Conservation (phyloP, 1,140 invertebrate genomes). For the Temnothorax longispinosus region DNA sequence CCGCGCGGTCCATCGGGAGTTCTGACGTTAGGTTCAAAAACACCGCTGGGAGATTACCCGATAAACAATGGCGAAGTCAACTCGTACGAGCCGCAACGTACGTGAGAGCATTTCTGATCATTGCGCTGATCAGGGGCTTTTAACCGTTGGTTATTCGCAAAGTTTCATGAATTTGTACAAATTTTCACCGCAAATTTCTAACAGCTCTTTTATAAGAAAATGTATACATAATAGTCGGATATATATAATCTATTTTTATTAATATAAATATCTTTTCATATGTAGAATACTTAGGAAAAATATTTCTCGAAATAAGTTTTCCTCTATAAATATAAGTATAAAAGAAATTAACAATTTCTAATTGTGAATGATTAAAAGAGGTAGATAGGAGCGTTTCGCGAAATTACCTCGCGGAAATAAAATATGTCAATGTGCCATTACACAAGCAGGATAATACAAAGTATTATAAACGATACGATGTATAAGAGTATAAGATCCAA, state of each 20-base stretch:
- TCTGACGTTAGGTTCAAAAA: conserved; percentile 38
- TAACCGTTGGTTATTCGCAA: neutral
- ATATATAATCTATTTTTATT: neutral
- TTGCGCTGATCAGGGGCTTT: neutral
- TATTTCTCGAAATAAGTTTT: neutral
- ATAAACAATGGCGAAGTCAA: conserved; percentile 50
- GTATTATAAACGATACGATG: neutral
- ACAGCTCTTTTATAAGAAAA: neutral
- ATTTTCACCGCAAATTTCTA: neutral
- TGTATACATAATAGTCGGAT: neutral
- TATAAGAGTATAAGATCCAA: neutral
- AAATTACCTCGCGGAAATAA: neutral
- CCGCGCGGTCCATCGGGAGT: conserved; percentile 20
- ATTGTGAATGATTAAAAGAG: neutral
- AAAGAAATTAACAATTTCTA: neutral
- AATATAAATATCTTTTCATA: neutral
- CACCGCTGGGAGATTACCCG: conserved; percentile 40
- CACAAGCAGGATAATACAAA: neutral
- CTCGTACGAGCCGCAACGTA: neutral
- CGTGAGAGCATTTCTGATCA: conserved; percentile 16
- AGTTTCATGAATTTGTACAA: neutral
- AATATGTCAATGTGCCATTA: neutral
- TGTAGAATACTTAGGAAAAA: neutral
- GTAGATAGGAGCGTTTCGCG: no score
- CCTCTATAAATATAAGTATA: neutral